phyloP scores from a whole-genome alignment of 2,113 vertebrate genomes.

The Macquaria ambigua region DNA sequence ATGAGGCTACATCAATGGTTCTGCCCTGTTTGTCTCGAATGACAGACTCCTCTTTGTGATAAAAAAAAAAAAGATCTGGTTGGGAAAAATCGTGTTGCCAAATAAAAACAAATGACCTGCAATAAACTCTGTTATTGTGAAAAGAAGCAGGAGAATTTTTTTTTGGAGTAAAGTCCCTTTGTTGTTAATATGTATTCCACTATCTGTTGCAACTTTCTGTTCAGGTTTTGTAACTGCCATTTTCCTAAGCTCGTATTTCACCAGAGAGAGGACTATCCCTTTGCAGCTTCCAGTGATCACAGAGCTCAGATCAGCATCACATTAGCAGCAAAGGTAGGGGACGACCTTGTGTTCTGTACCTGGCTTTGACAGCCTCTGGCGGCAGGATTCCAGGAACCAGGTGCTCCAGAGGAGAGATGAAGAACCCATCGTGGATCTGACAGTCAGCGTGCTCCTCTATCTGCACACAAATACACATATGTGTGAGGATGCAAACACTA shows the following conservation, averaged over 20 bases:
- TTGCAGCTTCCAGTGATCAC: background rate
- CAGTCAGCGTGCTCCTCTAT: conserved; percentile 93
- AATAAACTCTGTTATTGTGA: no score
- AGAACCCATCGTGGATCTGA: conserved; percentile 93
- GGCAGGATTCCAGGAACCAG: conserved; percentile 94
- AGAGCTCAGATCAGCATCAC: background rate
- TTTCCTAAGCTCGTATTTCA: background rate
- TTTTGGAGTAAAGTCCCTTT: background rate
- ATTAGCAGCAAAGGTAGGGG: background rate
- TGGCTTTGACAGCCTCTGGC: conserved; percentile 89
- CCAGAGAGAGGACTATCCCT: background rate
- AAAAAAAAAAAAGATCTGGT: no score
- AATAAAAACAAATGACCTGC: no score
- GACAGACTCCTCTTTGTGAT: no score
- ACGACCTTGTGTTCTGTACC: conserved; percentile 78
- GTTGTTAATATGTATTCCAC: no score
- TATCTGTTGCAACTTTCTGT: background rate
- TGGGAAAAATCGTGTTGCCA: no score
- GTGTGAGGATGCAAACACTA: background rate
- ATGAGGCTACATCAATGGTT: no score
- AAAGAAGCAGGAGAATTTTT: no score
- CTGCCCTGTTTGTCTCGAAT: no score
- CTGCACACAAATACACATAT: conserved; percentile 71
- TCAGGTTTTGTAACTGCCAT: background rate
- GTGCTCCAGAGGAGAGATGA: conserved; percentile 95